A percentile compares a stretch with the other conserved stretches of the same genome.
These are phyloP conservation scores for Actinia equina DNA, from an alignment of 64 coral and sea anemone species.

Conservation along the genomic window DNA sequence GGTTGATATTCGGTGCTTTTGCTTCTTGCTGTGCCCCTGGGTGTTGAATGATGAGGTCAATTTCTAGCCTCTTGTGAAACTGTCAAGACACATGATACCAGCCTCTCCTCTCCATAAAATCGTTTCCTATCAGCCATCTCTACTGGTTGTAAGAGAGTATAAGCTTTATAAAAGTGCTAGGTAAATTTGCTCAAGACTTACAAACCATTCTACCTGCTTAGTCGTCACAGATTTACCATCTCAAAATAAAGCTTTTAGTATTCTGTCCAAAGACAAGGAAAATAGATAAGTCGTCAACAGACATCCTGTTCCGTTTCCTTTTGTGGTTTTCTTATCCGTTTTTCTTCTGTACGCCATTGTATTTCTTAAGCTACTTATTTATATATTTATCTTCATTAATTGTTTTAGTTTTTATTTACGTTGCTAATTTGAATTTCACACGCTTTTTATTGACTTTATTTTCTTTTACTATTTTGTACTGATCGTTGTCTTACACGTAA, in stretches of 20 bases:
- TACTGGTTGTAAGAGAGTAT: not conserved
- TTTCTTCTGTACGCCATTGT: not conserved
- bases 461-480: not conserved
- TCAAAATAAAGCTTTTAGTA: not conserved
- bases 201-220: not conserved
- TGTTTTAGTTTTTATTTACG: not conserved
- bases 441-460: not conserved
- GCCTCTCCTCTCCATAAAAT: not conserved
- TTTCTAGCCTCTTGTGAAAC: not conserved
- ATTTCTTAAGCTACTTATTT: not conserved
- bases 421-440: not conserved
- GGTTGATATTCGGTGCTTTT: conserved; percentile 2
- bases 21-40: not conserved
- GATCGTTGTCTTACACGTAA: not conserved
- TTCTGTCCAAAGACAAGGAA: not conserved
- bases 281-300: not conserved
- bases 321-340: not conserved
- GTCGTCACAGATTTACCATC: too few relatives aligned
- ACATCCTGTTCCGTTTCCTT: conserved; percentile 16
- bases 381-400: not conserved
- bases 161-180: not conserved
- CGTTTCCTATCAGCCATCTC: not conserved
- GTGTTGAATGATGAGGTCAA: not conserved
- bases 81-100: not conserved
- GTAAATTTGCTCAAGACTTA: not conserved